Percentiles rank a stretch among this genome's conserved stretches.
These are phyloP conservation scores for Gallinago undulata DNA, from an alignment of 2,113 vertebrate species.

Conservation along the genomic window DNA sequence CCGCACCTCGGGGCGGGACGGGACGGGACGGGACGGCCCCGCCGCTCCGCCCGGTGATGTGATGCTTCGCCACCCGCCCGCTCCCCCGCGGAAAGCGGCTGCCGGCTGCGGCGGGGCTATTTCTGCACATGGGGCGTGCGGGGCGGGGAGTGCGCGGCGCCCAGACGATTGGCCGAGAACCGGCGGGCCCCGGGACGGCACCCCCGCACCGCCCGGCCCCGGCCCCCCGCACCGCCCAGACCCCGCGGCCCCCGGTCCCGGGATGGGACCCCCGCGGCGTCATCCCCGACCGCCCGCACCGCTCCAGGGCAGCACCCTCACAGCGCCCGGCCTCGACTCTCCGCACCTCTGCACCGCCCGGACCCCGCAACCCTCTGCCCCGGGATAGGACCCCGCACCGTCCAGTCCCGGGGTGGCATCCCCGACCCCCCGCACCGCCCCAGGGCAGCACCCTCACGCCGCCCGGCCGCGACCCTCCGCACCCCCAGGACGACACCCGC, in stretches of 20 bases:
- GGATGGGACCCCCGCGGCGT: too few relatives aligned
- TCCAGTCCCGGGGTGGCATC: background rate
- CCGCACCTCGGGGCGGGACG: background rate
- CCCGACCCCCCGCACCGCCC: background rate
- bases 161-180: background rate
- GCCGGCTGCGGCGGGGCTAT: background rate
- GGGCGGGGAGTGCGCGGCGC: constrained; percentile 21
- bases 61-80: background rate
- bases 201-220: background rate
- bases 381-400: background rate
- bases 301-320: too few relatives aligned
- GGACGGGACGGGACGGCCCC: background rate
- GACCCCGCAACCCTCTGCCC: background rate
- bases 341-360: too few relatives aligned
- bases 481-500: background rate
- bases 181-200: background rate
- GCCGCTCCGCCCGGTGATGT: background rate
- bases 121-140: constrained; percentile 14
- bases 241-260: too few relatives aligned
- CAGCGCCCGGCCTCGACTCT: background rate
- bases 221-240: too few relatives aligned
- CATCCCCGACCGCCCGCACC: too few relatives aligned
- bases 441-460: background rate
- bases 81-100: background rate
- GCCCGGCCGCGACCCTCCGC: background rate